Conservation (phyloP, 2,113 vertebrate genomes). For the Aphelocoma coerulescens region DNA sequence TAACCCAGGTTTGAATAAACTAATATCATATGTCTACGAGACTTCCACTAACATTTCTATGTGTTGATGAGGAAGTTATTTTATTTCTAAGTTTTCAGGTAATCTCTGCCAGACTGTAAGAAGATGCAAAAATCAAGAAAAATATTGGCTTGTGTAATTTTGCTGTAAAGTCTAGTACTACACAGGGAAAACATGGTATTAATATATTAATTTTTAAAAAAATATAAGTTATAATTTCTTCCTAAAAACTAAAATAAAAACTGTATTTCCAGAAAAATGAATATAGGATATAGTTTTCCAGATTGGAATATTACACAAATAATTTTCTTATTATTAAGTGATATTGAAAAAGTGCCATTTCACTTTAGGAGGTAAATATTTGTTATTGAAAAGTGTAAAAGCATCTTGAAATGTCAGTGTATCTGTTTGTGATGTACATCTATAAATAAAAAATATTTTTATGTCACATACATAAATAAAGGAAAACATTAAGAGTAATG, state of each 20-base stretch:
- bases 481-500: background rate
- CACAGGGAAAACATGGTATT: background rate
- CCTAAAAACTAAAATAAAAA: background rate
- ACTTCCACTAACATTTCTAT: background rate
- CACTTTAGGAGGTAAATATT: background rate
- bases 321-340: background rate
- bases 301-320: background rate
- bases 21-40: background rate
- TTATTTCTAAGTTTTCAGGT: background rate
- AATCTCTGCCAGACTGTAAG: background rate
- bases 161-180: background rate
- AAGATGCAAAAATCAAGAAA: background rate
- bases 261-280: background rate
- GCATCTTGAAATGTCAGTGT: background rate
- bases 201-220: background rate
- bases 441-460: background rate
- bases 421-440: background rate
- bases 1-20: background rate
- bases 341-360: background rate
- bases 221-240: background rate
- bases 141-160: background rate
- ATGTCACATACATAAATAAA: background rate
- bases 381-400: background rate
- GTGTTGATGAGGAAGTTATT: background rate
- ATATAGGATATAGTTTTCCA: background rate